phyloP scores from a whole-genome alignment of 2,888 invertebrate species.

The Listrodromus nycthemerus region DNA sequence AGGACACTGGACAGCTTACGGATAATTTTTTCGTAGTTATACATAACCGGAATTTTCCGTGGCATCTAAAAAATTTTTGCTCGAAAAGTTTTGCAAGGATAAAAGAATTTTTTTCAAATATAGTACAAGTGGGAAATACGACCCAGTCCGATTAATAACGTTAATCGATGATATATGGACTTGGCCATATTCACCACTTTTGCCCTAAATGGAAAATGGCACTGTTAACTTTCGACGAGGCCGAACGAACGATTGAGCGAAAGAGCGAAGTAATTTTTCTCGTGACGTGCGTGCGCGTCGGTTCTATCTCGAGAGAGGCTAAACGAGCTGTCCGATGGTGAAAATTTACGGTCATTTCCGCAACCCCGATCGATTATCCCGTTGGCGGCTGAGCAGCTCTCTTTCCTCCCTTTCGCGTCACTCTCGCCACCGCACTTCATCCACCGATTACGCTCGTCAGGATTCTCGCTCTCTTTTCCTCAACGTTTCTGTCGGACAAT shows the following conservation, averaged over 20 bases:
- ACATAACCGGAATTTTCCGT: too few relatives aligned
- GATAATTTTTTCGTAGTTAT: too few relatives aligned
- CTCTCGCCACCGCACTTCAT: conserved; percentile 35
- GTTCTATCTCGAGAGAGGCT: conserved; percentile 50
- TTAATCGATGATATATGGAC: too few relatives aligned
- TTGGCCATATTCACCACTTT: too few relatives aligned
- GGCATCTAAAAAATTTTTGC: too few relatives aligned
- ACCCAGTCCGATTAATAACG: too few relatives aligned
- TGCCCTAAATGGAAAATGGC: too few relatives aligned
- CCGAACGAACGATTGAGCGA: conserved; percentile 30
- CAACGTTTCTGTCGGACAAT: conserved; percentile 26
- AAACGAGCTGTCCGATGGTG: conserved; percentile 48
- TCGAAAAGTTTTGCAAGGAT: too few relatives aligned
- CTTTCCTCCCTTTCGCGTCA: conserved; percentile 18
- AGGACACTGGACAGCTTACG: too few relatives aligned
- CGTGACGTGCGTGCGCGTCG: not conserved
- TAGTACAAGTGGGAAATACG: too few relatives aligned
- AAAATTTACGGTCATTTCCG: conserved; percentile 64
- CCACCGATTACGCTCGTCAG: conserved; percentile 45
- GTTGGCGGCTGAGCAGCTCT: conserved; percentile 7
- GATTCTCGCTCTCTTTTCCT: not conserved
- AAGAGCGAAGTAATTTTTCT: conserved; percentile 42
- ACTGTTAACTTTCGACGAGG: not conserved
- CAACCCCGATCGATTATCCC: conserved; percentile 60
- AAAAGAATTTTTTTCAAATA: too few relatives aligned